These are phyloP conservation scores for Chrysotoxum bicinctum DNA, from an alignment of 2,888 invertebrate species.

Conservation along the genomic window DNA sequence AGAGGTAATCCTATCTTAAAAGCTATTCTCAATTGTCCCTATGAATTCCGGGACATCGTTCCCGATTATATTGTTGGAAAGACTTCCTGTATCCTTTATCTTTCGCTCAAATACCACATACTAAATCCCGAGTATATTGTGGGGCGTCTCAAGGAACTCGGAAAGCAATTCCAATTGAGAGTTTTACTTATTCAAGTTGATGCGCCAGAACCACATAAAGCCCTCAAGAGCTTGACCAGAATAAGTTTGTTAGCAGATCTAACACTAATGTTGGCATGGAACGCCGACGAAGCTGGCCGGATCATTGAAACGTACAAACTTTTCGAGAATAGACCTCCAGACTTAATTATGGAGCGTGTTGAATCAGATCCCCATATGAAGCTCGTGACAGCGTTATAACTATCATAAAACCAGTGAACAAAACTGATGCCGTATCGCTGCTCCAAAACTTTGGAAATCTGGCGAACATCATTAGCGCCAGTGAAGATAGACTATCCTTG, in stretches of 20 bases:
- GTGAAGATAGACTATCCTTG: constrained; percentile 88
- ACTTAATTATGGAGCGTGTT: constrained; percentile 94
- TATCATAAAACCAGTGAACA: constrained; percentile 94
- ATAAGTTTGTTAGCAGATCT: constrained; percentile 95
- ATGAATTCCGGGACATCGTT: constrained; percentile 92
- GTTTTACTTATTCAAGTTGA: constrained; percentile 94
- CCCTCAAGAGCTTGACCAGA: constrained; percentile 94
- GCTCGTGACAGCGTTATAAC: constrained; percentile 93
- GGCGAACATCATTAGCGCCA: constrained; percentile 89
- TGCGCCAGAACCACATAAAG: constrained; percentile 89
- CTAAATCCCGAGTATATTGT: constrained; percentile 97
- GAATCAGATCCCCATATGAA: constrained; percentile 91
- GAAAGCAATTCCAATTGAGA: constrained; percentile 91
- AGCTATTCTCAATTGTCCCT: constrained; percentile 91
- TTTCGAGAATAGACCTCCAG: constrained; percentile 96
- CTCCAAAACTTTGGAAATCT: constrained; percentile 92
- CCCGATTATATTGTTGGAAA: constrained; percentile 96
- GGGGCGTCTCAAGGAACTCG: constrained; percentile 91
- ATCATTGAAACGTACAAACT: constrained; percentile 97
- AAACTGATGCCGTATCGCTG: constrained; percentile 95
- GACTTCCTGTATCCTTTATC: constrained; percentile 89
- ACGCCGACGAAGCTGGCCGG: constrained; percentile 95
- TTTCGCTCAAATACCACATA: constrained; percentile 93
- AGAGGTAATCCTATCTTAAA: constrained; percentile 96
- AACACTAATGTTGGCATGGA: constrained; percentile 96